Base-by-base conservation (phyloP, 2,888 invertebrate species). In the Folsomia candida region DNA sequence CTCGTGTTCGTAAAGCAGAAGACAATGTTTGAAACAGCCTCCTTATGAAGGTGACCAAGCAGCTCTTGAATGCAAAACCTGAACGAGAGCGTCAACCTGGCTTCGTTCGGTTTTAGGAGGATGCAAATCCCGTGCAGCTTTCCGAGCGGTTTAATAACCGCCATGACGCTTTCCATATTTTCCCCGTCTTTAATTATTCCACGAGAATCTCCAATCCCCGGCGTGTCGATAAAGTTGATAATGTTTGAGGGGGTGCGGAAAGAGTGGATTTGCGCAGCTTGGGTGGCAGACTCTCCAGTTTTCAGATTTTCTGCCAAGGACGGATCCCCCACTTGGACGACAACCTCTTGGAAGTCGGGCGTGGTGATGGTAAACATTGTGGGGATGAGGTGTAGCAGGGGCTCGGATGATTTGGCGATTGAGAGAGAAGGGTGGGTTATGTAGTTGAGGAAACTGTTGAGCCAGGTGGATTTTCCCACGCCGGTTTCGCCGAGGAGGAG, bases 391-490 rank as follows among this genome's bases (percentile, higher is more conserved):
- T 20, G 11, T 14, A 60, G 1, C 0, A 64, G 18, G 18, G n/a
- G n/a, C n/a, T 28, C 1, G 6, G 25, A 1, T 2, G 11, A 11
- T 26, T 70, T 67, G 2, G 74, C 76, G 6, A 70, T 72, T 4
- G 66, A 54, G 1, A 77, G 37, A 18, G 70, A 64, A 2, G 68
- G 57, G 51, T 67, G 67, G 1, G 47, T 20, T 3, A 75, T 4
- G 27, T 64, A 73, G 51, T 77, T 77, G 6, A 65, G 69, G 51
- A 77, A 70, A 9, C 70, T 76, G 59, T 78, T 78, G 9, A 78
- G 75, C 71, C 70, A 76, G 1, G 78, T 78, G 0, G 73, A 73
- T 54, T 78, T 78, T 25, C 77, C 77, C 3, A 76, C 77, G 47
- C 77, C 77, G 9, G 76, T 78, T 54, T 73, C 75, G 1, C 78